These are phyloP conservation scores for Rhynchonema sp. DNA, from an alignment of 2,888 invertebrate genomes.

Conservation along the genomic window DNA sequence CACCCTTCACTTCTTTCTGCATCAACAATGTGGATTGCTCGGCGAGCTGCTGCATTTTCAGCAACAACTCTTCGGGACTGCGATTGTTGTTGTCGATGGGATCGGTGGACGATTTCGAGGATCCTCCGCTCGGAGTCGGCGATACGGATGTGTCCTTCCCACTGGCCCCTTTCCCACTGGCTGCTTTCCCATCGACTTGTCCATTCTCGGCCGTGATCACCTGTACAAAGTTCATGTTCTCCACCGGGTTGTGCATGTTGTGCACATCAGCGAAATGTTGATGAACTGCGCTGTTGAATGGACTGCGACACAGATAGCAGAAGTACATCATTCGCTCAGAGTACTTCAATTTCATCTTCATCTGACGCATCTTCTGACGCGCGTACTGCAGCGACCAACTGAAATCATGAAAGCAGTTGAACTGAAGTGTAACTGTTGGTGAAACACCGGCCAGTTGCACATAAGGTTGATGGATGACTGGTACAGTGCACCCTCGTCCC, in stretches of 20 bases:
- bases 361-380: conserved; percentile 9
- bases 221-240: conserved; percentile 10
- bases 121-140: neutral
- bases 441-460: too few species aligned
- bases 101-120: too few species aligned
- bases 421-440: too few species aligned
- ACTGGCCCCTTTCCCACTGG: neutral
- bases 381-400: conserved; percentile 11
- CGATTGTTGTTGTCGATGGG: neutral
- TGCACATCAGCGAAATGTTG: conserved; percentile 6
- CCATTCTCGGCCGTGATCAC: neutral
- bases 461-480: too few species aligned
- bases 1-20: too few species aligned
- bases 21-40: too few species aligned
- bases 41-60: neutral
- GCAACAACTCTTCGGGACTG: neutral
- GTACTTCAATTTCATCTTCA: conserved; percentile 9
- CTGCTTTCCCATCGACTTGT: neutral
- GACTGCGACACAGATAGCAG: conserved; percentile 6
- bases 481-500: too few species aligned
- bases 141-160: neutral
- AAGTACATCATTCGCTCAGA: conserved; percentile 9
- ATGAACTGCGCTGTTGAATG: conserved; percentile 8
- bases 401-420: conserved; percentile 2
- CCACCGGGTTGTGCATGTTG: conserved; percentile 10